Conservation (phyloP, 1,140 invertebrate species). For the Solen grandis region DNA sequence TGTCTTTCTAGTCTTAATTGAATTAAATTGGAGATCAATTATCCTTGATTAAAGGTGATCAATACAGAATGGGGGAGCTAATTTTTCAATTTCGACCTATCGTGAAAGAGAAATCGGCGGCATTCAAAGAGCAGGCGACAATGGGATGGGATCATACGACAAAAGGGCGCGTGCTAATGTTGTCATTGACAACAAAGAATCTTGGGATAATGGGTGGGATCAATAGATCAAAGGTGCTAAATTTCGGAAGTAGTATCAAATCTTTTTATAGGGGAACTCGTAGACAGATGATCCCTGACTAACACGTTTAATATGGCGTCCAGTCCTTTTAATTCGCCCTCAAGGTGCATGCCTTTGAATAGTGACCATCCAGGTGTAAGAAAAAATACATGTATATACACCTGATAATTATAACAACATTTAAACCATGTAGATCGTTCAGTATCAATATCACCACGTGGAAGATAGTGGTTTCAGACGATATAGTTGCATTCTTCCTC, state of each 20-base stretch:
- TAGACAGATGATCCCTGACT: constrained; percentile 3
- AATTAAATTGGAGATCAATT: constrained; percentile 54
- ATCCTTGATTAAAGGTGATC: constrained; percentile 49
- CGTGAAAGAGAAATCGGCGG: constrained; percentile 11
- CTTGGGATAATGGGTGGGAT: constrained; percentile 11
- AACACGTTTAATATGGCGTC: background rate
- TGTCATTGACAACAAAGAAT: constrained; percentile 44
- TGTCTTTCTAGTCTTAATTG: constrained; percentile 41
- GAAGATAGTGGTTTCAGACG: too few relatives aligned
- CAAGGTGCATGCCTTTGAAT: background rate
- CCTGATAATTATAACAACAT: background rate
- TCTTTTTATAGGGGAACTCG: constrained; percentile 20
- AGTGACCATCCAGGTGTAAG: background rate
- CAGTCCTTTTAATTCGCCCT: background rate
- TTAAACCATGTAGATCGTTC: background rate
- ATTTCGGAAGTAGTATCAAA: constrained; percentile 38
- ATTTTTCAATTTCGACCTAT: constrained; percentile 28
- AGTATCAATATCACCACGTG: too few relatives aligned
- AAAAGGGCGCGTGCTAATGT: constrained; percentile 56
- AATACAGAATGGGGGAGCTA: constrained; percentile 38
- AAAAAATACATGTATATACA: background rate
- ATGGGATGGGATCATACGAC: constrained; percentile 18
- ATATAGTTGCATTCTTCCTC: too few relatives aligned
- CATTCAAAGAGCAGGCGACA: constrained; percentile 34
- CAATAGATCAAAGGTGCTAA: constrained; percentile 47